These are phyloP conservation scores for Florisuga fusca DNA, from an alignment of 2,797 vertebrate genomes.

Conservation along the genomic window DNA sequence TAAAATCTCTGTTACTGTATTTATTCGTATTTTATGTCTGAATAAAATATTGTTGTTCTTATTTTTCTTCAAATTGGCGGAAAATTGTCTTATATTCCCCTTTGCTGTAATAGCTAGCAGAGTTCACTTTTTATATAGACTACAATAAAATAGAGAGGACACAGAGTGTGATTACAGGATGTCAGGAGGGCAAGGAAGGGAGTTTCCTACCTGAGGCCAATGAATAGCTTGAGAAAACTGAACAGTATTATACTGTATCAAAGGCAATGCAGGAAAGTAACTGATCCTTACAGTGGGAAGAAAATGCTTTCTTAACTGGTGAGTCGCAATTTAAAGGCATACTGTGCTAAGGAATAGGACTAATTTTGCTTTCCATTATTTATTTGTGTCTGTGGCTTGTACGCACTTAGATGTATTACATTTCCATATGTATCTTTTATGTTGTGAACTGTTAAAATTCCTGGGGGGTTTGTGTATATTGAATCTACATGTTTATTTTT, in stretches of 20 bases:
- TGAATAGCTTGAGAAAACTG: background rate
- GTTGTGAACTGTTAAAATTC: background rate
- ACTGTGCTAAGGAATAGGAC: background rate
- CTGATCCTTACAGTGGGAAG: background rate
- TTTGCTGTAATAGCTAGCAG: background rate
- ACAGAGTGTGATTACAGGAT: background rate
- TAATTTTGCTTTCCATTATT: background rate
- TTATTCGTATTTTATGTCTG: background rate
- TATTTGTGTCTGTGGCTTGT: background rate
- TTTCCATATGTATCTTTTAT: background rate
- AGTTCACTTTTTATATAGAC: background rate
- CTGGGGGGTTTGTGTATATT: background rate
- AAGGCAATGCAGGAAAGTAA: conserved; percentile 31
- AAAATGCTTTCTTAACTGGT: conserved; percentile 23
- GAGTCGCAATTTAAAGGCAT: background rate
- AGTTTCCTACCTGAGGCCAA: background rate
- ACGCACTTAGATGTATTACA: rapidly evolving
- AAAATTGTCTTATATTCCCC: background rate
- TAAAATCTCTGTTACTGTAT: background rate
- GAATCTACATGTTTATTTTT: background rate
- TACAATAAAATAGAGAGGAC: background rate
- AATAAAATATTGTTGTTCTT: background rate
- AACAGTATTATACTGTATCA: conserved; percentile 19
- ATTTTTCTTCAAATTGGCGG: background rate
- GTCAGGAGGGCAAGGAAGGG: background rate